Conservation (phyloP, 2,797 vertebrate species). For the Myiothlypis chrysogaster region DNA sequence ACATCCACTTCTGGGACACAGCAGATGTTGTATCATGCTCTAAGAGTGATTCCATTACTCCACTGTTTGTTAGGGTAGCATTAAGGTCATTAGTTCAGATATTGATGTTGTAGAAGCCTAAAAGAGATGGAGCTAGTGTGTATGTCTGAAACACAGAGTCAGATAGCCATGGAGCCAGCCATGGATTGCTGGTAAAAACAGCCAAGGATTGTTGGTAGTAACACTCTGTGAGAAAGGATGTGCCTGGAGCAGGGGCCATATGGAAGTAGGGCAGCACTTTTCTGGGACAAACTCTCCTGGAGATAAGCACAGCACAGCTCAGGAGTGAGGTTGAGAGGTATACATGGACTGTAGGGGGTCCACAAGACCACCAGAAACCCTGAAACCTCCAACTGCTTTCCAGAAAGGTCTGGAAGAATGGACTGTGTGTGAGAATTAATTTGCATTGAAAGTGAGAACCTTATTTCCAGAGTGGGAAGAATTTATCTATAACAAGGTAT, state of each 20-base stretch:
- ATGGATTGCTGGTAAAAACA: neutral
- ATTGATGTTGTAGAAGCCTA: neutral
- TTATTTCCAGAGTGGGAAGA: neutral
- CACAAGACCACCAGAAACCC: neutral
- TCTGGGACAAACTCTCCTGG: neutral
- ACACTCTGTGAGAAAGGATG: neutral
- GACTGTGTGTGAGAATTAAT: neutral
- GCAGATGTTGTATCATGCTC: neutral
- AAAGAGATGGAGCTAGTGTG: neutral
- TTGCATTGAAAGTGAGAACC: neutral
- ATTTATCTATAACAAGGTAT: neutral
- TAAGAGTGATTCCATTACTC: neutral
- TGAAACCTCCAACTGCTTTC: neutral
- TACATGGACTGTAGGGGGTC: neutral
- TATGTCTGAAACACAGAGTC: neutral
- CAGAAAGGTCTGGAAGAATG: neutral
- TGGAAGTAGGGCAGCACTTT: neutral
- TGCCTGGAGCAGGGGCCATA: neutral
- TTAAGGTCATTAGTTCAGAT: neutral
- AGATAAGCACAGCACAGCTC: neutral
- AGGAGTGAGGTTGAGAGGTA: neutral
- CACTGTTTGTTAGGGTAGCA: neutral
- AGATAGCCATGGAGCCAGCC: neutral
- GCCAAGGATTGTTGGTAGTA: neutral
- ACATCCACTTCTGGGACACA: neutral